Percentiles rank a stretch among this genome's conserved stretches.
These are phyloP conservation scores for Proctacanthus coquilletti DNA, from an alignment of 1,140 invertebrate genomes.

Conservation along the genomic window DNA sequence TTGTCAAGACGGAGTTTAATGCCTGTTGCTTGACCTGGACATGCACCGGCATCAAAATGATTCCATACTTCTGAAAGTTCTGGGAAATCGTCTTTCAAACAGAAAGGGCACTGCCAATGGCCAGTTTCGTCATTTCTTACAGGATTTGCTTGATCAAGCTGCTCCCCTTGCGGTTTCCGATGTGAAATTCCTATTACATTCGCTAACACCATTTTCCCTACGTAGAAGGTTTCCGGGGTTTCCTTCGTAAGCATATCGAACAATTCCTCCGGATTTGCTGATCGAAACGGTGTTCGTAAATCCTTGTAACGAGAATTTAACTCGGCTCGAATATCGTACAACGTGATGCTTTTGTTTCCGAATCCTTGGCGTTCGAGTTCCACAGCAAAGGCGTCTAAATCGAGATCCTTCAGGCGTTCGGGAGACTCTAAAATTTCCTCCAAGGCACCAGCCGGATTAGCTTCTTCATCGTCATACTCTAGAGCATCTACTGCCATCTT, in stretches of 20 bases:
- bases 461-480: slow-evolving; percentile 93
- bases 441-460: slow-evolving; percentile 88
- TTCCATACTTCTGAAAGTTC: slow-evolving; percentile 96
- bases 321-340: slow-evolving; percentile 95
- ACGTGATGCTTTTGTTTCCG: slow-evolving; percentile 92
- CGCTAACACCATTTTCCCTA: slow-evolving; percentile 73
- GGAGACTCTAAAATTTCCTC: slow-evolving; percentile 95
- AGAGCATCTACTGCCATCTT: slow-evolving; percentile 99
- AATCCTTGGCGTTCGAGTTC: slow-evolving; percentile 91
- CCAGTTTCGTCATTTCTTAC: slow-evolving; percentile 86
- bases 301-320: slow-evolving; percentile 94
- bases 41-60: slow-evolving; percentile 91
- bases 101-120: slow-evolving; percentile 95
- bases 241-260: slow-evolving; percentile 96
- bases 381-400: slow-evolving; percentile 96
- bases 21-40: slow-evolving; percentile 89
- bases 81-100: slow-evolving; percentile 85
- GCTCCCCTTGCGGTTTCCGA: slow-evolving; percentile 79
- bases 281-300: slow-evolving; percentile 60
- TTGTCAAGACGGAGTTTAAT: slow-evolving; percentile 85
- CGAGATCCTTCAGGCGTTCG: slow-evolving; percentile 88
- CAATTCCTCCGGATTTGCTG: slow-evolving; percentile 69
- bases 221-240: slow-evolving; percentile 86
- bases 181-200: slow-evolving; percentile 64
- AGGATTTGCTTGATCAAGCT: slow-evolving; percentile 89